Base-by-base conservation (phyloP, 2,888 invertebrate genomes). In the Antheraea assamensis region DNA sequence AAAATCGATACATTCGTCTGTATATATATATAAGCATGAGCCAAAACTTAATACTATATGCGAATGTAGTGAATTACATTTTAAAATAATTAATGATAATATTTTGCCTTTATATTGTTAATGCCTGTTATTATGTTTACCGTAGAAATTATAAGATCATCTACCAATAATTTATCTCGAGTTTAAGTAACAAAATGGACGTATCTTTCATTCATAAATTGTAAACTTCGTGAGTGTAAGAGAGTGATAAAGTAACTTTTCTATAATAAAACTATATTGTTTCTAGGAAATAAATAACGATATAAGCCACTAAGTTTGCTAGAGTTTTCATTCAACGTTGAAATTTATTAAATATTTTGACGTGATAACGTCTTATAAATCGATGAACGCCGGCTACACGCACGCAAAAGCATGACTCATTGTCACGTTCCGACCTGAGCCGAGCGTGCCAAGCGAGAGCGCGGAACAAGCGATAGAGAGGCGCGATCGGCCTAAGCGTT, bases 41-140 rank as follows among this genome's bases (percentile, higher is more conserved):
- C 61, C 61, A 64, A 64, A 64, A 30, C 61, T 64, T 64, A 30
- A 30, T 64, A 64, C 27, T 64, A 15, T 58, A 24, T 24, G 58
- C 10, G 27, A 64, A 30, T 30, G 61, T 64, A 30, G 27, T 58
- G 3, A 58, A 27, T 64, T 64, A 64, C 17, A 30, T 30, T 64
- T 64, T 17, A 64, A n/a, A 35, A 10, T 10, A n/a, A 24, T 58
- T 58, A 58, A 13, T 58, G 24, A n/a, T 58, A 24, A 13, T 58
- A 13, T 10, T 58, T 27, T 64, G 17, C 15, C 24, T 24, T 58
- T 13, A n/a, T n/a, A 2, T n/a, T 64, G 27, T 64, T 64, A 58
- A 24, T 58, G 2, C 24, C 3, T n/a, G n/a, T 21, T 21, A 55
- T 55, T 21, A 52, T 52, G 19, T 42, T 42, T 13, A 42, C 42